Evolutionary conservation across 2,113 vertebrate genomes (phyloP).

Genomic region (Pongo pygmaeus): DNA sequence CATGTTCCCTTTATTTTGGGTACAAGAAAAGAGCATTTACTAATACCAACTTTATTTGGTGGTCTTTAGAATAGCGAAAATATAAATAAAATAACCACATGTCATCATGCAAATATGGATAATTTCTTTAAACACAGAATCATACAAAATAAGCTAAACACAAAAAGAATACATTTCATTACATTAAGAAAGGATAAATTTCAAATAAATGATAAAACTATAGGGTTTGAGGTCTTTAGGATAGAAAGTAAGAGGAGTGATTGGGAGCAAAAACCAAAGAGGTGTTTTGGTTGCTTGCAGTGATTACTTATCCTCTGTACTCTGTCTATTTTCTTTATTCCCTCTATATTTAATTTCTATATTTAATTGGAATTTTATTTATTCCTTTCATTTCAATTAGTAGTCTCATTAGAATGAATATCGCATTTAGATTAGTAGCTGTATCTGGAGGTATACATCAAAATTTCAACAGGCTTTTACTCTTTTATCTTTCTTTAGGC

Average conservation of each 20-base stretch:
- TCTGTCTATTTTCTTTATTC: not conserved
- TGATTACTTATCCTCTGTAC: not conserved
- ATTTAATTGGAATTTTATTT: not conserved
- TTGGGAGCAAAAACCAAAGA: not conserved
- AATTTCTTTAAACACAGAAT: not conserved
- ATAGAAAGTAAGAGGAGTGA: not conserved
- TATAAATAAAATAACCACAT: not conserved
- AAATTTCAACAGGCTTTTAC: not conserved
- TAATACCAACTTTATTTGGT: not conserved
- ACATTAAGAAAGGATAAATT: not conserved
- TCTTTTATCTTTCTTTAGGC: not conserved
- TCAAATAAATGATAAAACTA: not conserved
- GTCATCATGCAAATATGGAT: not conserved
- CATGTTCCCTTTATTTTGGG: not conserved
- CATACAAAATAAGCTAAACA: not conserved
- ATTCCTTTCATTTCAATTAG: not conserved
- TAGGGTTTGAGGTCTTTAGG: not conserved
- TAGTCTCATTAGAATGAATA: not conserved
- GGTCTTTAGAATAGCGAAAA: not conserved
- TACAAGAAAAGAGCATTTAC: not conserved
- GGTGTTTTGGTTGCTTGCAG: not conserved
- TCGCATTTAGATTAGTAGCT: not conserved
- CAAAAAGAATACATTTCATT: not conserved
- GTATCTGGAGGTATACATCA: not conserved
- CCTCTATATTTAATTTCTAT: no score